A percentile compares a stretch with the other conserved stretches of the same genome.
phyloP scores from a whole-genome alignment of 2,113 vertebrate genomes.

The Cathartes aura region DNA sequence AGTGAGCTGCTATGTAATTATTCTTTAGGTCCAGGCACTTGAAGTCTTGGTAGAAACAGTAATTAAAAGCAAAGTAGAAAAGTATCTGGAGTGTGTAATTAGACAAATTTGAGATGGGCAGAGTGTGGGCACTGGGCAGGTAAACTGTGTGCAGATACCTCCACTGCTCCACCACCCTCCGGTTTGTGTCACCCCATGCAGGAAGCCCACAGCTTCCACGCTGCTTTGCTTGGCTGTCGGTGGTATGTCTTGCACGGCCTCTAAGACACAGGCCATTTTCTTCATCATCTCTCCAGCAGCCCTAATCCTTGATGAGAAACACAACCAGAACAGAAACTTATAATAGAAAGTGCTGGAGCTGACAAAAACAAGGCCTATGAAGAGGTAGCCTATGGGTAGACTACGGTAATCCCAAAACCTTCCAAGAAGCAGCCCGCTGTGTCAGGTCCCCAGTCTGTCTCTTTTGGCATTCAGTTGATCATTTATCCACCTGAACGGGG shows the following conservation, averaged over 20 bases:
- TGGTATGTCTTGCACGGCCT: accelerated
- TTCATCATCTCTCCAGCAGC: not conserved
- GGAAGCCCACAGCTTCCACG: not conserved
- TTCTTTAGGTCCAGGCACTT: not conserved
- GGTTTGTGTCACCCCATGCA: accelerated
- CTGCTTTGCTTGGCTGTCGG: not conserved
- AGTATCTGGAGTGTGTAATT: not conserved
- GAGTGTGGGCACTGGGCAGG: not conserved
- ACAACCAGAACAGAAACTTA: not conserved
- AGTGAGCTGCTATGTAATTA: not conserved
- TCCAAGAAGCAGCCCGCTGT: not conserved
- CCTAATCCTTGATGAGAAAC: not conserved
- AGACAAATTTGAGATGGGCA: not conserved
- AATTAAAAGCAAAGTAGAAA: conserved; percentile 4
- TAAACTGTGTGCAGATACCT: not conserved
- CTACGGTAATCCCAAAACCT: not conserved
- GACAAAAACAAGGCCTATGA: not conserved
- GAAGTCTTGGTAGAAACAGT: not conserved
- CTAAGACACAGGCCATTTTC: too few species aligned
- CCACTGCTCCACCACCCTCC: not conserved
- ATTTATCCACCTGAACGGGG: not conserved
- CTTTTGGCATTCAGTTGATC: not conserved
- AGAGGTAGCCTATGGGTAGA: not conserved
- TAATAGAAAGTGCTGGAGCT: not conserved
- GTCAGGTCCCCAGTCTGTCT: not conserved